Base-by-base conservation (phyloP, 2,888 invertebrate species). In the Cataglyphis altisquamis region DNA sequence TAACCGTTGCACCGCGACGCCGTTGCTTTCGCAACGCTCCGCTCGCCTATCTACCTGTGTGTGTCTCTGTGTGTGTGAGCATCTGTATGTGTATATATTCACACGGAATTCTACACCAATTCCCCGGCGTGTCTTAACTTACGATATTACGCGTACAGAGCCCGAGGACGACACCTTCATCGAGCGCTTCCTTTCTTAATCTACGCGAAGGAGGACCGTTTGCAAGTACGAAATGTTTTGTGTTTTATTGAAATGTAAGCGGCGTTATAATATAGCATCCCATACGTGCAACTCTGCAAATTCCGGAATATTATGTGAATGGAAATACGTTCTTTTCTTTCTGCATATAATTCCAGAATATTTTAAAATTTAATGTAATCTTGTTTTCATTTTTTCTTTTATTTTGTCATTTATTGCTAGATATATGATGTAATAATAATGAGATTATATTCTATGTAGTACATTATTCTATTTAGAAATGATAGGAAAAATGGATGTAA, bases 1-100 rank as follows among this genome's bases (percentile, higher is more conserved):
- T 91, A 91, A 91, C 87, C 88, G 90, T 87, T 86, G 89, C 84
- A 84, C 81, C 86, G 86, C 83, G 57, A 55, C 74, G 36, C 68
- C 82, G 63, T 66, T 64, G 78, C 63, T 66, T 80, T 62, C 15
- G 45, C 82, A 80, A 75, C 87, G 78, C 36, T 62, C 29, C 45
- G 57, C 72, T 87, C 87, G 48, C 63, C 68, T 39, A 8, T 52
- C 18, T 18, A 45, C 45, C 45, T 72, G 64, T 75, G 68, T 57
- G 39, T n/a, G 21, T 10, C 74, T 64, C 48, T 77, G 21, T 21
- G 48, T 77, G 48, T 45, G 74, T 64, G 72, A 32, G n/a, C 8
- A 48, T 18, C 29, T 75, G 60, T 75, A 68, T 57, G 74, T 64
- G 48, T 72, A 48, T 52, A 70, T 60, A 67, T 48, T 62, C 39